A percentile compares a stretch with the other conserved stretches of the same genome.
Conservation (phyloP, 2,113 vertebrate species). For the Pitta sordida region DNA sequence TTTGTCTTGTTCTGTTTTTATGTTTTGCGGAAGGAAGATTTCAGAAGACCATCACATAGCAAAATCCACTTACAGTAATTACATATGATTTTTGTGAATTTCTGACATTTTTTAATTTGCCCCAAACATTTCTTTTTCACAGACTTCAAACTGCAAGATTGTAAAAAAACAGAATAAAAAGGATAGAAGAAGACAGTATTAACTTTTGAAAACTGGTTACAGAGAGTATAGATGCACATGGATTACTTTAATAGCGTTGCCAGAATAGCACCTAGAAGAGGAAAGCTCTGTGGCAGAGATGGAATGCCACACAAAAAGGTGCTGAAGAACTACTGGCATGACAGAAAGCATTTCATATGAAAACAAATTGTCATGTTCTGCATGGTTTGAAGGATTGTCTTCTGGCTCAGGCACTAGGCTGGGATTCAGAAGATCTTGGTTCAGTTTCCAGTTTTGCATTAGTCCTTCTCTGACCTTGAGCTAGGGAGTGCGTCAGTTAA, state of each 20-base stretch:
- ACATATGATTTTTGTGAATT: not conserved
- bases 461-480: constrained; percentile 26
- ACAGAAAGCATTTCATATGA: not conserved
- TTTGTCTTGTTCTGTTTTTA: not conserved
- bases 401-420: not conserved
- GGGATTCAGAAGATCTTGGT: not conserved
- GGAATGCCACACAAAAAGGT: not conserved
- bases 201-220: not conserved
- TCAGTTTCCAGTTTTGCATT: not conserved
- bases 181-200: not conserved
- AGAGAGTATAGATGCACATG: not conserved
- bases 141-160: not conserved
- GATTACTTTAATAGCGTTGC: not conserved
- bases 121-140: not conserved
- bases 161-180: not conserved
- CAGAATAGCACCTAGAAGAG: not conserved
- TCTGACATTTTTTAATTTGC: not conserved
- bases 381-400: not conserved
- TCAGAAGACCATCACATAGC: not conserved
- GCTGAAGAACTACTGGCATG: not conserved
- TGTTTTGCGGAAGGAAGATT: not conserved
- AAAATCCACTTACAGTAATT: not conserved
- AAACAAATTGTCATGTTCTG: constrained; percentile 30
- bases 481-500: not conserved
- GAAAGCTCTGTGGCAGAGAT: constrained; percentile 2